Conservation (phyloP, 2,797 vertebrate genomes). For the Ptychadena robeensis region DNA sequence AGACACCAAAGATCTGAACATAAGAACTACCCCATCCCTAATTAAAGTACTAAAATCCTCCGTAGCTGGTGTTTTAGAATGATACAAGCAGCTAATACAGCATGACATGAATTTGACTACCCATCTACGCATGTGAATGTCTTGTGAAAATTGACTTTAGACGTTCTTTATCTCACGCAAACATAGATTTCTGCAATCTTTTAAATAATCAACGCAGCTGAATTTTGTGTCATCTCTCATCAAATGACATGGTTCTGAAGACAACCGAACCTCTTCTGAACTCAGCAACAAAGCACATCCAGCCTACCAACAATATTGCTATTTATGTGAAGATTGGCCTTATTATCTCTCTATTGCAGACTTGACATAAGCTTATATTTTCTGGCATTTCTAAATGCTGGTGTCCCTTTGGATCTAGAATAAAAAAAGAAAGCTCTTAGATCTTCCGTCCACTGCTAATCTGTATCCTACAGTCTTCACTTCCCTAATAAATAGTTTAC, state of each 20-base stretch:
- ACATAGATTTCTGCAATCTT: slow-evolving; percentile 41
- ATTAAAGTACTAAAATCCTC: slow-evolving; percentile 34
- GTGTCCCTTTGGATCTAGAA: slow-evolving; percentile 48
- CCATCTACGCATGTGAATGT: slow-evolving; percentile 26
- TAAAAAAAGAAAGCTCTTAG: slow-evolving; percentile 42
- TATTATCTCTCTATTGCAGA: slow-evolving; percentile 49
- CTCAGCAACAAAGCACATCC: slow-evolving; percentile 21
- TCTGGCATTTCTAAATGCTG: slow-evolving; percentile 52
- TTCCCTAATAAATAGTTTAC: slow-evolving; percentile 51
- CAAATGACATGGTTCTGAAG: slow-evolving; percentile 43
- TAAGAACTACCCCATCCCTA: neutral
- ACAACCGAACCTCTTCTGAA: slow-evolving; percentile 38
- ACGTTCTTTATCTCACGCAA: slow-evolving; percentile 40
- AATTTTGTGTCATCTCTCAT: slow-evolving; percentile 43
- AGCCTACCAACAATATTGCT: slow-evolving; percentile 46
- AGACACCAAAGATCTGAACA: neutral
- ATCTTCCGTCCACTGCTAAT: slow-evolving; percentile 52
- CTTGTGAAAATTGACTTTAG: slow-evolving; percentile 26
- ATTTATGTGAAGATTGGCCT: slow-evolving; percentile 44
- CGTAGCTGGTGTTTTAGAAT: slow-evolving; percentile 26
- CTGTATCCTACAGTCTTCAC: slow-evolving; percentile 49
- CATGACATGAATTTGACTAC: slow-evolving; percentile 32
- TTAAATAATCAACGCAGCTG: slow-evolving; percentile 32
- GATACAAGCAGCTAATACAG: slow-evolving; percentile 14
- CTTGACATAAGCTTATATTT: slow-evolving; percentile 52